These are phyloP conservation scores for Pollenia labialis DNA, from an alignment of 2,888 invertebrate genomes.

Conservation along the genomic window DNA sequence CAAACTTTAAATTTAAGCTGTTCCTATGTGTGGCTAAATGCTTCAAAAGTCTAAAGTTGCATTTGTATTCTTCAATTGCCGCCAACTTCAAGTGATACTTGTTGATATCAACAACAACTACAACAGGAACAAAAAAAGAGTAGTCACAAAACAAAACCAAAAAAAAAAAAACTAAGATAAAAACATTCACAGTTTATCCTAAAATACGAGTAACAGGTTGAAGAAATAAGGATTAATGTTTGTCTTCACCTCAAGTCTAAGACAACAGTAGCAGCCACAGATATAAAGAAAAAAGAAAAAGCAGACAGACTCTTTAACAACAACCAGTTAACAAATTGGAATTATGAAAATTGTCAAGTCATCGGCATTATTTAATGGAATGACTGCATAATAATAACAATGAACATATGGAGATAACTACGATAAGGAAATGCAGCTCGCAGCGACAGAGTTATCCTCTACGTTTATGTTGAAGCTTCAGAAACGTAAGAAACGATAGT, in stretches of 20 bases:
- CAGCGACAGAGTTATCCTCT: neutral
- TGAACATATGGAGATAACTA: conserved; percentile 22
- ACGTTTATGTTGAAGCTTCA: neutral
- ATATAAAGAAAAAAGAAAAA: conserved; percentile 7
- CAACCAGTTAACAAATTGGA: conserved; percentile 71
- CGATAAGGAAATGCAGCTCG: neutral
- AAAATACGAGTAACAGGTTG: conserved; percentile 63
- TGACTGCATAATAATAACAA: conserved; percentile 50
- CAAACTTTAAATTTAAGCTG: conserved; percentile 37
- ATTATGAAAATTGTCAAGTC: conserved; percentile 81
- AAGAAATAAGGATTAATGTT: conserved; percentile 72
- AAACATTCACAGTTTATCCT: conserved; percentile 36
- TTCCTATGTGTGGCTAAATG: conserved; percentile 55
- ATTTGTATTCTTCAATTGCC: conserved; percentile 55
- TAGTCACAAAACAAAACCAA: neutral
- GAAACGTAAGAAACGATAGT: too few relatives aligned
- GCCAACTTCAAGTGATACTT: conserved; percentile 70
- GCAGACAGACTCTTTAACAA: conserved; percentile 28
- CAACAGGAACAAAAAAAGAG: conserved; percentile 4
- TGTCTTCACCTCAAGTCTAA: conserved; percentile 68
- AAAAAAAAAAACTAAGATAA: conserved; percentile 23
- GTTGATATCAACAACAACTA: conserved; percentile 35
- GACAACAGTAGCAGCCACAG: conserved; percentile 39
- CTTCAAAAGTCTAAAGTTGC: conserved; percentile 9
- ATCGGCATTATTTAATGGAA: conserved; percentile 82